Base-by-base conservation (phyloP, 2,888 invertebrate species). In the Drosophila prostipennis region DNA sequence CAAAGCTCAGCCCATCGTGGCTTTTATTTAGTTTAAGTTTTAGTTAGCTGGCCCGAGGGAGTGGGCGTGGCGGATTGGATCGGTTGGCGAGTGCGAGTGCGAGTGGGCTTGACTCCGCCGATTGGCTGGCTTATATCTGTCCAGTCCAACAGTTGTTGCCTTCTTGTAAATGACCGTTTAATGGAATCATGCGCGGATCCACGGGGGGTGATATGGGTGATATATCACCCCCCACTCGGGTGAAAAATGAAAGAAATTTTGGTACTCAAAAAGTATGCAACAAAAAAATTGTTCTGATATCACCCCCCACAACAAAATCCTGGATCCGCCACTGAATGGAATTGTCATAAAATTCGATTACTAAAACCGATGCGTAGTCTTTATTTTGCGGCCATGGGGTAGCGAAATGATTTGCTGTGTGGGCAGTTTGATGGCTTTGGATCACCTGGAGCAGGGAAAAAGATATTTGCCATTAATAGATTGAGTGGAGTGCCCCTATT, bases 311-410 rank as follows among this genome's bases (percentile, higher is more conserved):
- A n/a, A n/a, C n/a, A n/a, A n/a, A n/a, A n/a, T n/a, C n/a, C n/a
- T n/a, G n/a, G n/a, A n/a, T n/a, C n/a, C n/a, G n/a, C n/a, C n/a
- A n/a, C n/a, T n/a, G n/a, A 65, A 65, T 65, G 69, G 65, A 65
- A 65, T 65, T 65, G 65, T 65, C 65, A 65, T 65, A 68, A 68
- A 64, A 64, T 52, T 67, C 64, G 68, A 64, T 67, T 64, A 52
- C 63, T 23, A 13, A 42, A 63, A 48, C 67, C 63, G 29, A 49
- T 63, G 63, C 65, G 46, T 61, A 60, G 46, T 57, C 39, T 39
- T 19, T 7, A 10, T 32, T 32, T 6, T 32, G 53, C 16, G 32
- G 11, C 29, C 8, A 26, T 16, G 39, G 64, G n/a, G 39, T 16
- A 43, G 43, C 45, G 7, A 34, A 43, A 63, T 58, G 34, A 43